These are phyloP conservation scores for Meriones unguiculatus DNA, from an alignment of 2,113 vertebrate species.

Conservation along the genomic window DNA sequence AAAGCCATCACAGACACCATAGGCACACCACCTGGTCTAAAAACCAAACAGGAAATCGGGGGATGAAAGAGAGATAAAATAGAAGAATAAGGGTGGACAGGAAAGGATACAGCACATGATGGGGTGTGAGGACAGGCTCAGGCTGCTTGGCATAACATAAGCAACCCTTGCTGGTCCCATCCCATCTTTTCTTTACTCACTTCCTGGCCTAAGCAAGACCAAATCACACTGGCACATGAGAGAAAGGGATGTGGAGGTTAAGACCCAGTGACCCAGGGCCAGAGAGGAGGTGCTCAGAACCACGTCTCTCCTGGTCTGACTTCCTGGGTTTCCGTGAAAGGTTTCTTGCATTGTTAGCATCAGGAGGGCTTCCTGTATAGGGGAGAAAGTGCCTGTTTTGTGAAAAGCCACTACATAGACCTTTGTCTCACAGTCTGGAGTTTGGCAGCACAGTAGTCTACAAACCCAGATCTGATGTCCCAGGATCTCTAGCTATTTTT, in stretches of 20 bases:
- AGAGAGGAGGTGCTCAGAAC: not conserved
- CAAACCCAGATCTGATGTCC: not conserved
- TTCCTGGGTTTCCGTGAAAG: not conserved
- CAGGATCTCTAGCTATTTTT: not conserved
- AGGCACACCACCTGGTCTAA: not conserved
- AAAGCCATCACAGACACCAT: not conserved
- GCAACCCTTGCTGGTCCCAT: not conserved
- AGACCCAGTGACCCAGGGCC: not conserved
- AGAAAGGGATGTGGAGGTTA: not conserved
- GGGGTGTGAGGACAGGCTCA: too few relatives aligned
- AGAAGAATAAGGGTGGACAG: rapidly evolving
- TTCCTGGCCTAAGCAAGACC: not conserved
- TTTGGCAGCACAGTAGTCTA: not conserved
- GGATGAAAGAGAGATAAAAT: not conserved
- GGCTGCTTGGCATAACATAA: not conserved
- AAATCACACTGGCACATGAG: not conserved
- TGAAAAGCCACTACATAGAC: not conserved
- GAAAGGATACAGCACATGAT: rapidly evolving
- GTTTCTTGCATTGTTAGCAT: not conserved
- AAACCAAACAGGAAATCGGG: not conserved
- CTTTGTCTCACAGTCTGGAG: not conserved
- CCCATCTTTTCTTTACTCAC: not conserved
- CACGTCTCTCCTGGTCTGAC: not conserved
- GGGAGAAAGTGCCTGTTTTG: not conserved
- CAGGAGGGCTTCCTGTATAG: too few relatives aligned